phyloP scores from a whole-genome alignment of 2,797 vertebrate genomes.

The Falco rusticolus region DNA sequence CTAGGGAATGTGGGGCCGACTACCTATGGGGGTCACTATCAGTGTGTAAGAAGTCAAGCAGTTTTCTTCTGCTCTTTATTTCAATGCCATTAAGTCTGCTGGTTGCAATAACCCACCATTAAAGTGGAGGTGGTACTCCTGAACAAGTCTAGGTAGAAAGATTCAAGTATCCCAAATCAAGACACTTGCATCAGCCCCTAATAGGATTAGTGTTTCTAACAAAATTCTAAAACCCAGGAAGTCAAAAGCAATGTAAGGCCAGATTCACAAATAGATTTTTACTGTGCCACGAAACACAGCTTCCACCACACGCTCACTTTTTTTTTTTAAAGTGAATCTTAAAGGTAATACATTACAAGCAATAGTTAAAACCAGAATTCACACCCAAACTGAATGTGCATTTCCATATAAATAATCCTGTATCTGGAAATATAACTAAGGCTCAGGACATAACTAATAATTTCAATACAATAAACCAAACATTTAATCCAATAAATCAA shows the following conservation, averaged over 20 bases:
- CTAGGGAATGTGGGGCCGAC: neutral
- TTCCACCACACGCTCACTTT: neutral
- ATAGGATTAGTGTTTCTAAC: neutral
- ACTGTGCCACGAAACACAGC: neutral
- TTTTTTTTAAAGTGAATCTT: neutral
- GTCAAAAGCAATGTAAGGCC: neutral
- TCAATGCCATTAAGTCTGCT: neutral
- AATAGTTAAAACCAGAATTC: neutral
- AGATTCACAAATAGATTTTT: neutral
- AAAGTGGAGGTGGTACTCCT: neutral
- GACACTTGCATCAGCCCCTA: neutral
- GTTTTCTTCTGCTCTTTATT: neutral
- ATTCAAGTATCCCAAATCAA: neutral
- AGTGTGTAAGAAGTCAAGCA: accelerated
- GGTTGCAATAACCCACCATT: neutral
- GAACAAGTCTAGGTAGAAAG: neutral
- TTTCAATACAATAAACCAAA: neutral
- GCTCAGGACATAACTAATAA: neutral
- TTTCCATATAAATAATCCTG: neutral
- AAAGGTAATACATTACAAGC: neutral
- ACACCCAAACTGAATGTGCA: neutral
- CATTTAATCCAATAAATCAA: neutral
- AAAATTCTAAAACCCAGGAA: neutral
- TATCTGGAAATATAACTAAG: neutral
- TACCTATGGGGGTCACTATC: neutral